Percentiles rank a stretch among this genome's conserved stretches.
phyloP scores from a whole-genome alignment of 2,888 invertebrate species.

The Cheilosia urbana region DNA sequence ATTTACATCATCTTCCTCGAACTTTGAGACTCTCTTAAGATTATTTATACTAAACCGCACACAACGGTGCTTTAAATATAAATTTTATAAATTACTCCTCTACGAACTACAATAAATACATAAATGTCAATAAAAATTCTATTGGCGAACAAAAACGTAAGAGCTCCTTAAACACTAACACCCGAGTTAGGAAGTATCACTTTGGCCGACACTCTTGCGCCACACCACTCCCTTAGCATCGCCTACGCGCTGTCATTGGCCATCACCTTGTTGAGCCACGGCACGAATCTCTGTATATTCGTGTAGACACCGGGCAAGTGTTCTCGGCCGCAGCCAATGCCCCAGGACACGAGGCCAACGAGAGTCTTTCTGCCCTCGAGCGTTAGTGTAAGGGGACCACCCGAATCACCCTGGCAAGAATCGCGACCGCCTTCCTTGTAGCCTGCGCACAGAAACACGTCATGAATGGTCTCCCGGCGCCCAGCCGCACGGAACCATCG shows the following conservation, averaged over 20 bases:
- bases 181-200: constrained; percentile 75
- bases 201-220: constrained; percentile 53
- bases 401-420: constrained; percentile 91
- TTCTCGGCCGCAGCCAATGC: constrained; percentile 95
- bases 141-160: constrained; percentile 14
- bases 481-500: constrained; percentile 96
- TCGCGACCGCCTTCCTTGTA: constrained; percentile 94
- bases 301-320: constrained; percentile 96
- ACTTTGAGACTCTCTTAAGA: constrained; percentile 13
- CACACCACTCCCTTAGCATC: constrained; percentile 10
- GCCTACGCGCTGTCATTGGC: constrained; percentile 82
- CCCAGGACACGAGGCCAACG: constrained; percentile 95
- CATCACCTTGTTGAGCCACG: constrained; percentile 95
- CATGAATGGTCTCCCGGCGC: constrained; percentile 95
- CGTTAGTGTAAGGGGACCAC: constrained; percentile 94
- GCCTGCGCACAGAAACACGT: constrained; percentile 96
- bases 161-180: constrained; percentile 72
- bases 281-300: constrained; percentile 95
- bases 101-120: constrained; percentile 65
- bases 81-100: constrained; percentile 28
- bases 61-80: constrained; percentile 7
- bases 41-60: constrained; percentile 16
- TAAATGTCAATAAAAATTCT: constrained; percentile 54
- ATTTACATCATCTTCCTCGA: constrained; percentile 46
- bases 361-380: constrained; percentile 93